A percentile compares a stretch with the other conserved stretches of the same genome.
Evolutionary conservation across 2,113 vertebrate genomes (phyloP).

Genomic region (Mesocricetus auratus): DNA sequence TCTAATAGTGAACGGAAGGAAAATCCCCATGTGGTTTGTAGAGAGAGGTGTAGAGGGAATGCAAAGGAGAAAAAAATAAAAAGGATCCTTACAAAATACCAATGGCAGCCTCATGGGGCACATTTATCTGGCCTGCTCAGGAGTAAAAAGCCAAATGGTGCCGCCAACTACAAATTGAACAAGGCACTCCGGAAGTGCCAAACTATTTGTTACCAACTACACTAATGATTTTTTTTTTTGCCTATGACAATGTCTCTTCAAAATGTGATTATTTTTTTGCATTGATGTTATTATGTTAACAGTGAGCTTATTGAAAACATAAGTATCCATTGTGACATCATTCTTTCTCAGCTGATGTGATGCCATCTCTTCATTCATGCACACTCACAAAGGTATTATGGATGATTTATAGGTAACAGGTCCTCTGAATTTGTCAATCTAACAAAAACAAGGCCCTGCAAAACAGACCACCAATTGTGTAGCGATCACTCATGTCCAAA

Average conservation of each 20-base stretch:
- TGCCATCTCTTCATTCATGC: background rate
- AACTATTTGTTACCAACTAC: background rate
- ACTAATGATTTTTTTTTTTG: background rate
- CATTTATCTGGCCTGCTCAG: background rate
- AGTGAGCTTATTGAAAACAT: background rate
- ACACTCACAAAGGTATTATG: background rate
- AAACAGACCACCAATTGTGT: background rate
- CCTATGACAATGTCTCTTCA: conserved; percentile 21
- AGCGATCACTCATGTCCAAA: conserved; percentile 4
- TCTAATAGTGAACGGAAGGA: conserved; percentile 60
- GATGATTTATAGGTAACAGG: background rate
- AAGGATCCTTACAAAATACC: conserved; percentile 52
- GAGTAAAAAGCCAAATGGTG: background rate
- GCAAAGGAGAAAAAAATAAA: conserved; percentile 6
- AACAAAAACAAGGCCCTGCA: background rate
- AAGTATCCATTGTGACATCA: background rate
- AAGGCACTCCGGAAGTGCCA: background rate
- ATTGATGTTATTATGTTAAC: background rate
- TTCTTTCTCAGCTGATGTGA: background rate
- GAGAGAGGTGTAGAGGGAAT: background rate
- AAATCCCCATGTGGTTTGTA: conserved; percentile 48
- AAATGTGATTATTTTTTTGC: background rate
- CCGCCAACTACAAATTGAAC: background rate
- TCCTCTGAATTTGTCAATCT: background rate
- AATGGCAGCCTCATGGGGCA: background rate